phyloP scores from a whole-genome alignment of 2,888 invertebrate genomes.

The Sylvicola cinctus region DNA sequence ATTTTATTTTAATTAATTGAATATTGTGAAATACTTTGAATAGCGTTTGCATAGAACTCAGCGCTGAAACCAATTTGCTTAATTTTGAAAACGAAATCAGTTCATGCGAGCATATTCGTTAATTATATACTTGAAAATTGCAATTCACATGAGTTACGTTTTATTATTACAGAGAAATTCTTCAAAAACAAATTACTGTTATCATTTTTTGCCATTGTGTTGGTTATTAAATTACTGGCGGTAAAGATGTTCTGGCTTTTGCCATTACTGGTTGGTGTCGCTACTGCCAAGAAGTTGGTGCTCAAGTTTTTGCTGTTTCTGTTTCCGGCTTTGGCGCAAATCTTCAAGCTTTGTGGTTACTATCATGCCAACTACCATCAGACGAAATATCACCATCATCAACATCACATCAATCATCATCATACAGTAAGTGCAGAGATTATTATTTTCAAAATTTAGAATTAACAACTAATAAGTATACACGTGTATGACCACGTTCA shows the following conservation, averaged over 20 bases:
- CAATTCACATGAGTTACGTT: no score
- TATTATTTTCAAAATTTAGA: no score
- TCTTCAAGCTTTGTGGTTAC: conserved; percentile 69
- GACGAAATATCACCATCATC: conserved; percentile 63
- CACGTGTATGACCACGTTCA: no score
- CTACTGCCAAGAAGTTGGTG: conserved; percentile 65
- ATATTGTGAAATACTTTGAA: neutral
- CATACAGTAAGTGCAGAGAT: conserved; percentile 28
- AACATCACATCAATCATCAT: conserved; percentile 61
- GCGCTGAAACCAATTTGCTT: no score
- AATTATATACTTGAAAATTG: no score
- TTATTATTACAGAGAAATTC: conserved; percentile 55
- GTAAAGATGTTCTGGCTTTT: conserved; percentile 60
- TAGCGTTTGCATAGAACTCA: conserved; percentile 1
- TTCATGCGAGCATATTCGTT: no score
- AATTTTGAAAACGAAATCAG: no score
- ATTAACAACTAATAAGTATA: no score
- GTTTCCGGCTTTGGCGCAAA: conserved; percentile 60
- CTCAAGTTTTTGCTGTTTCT: conserved; percentile 61
- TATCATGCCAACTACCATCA: conserved; percentile 52
- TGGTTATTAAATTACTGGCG: conserved; percentile 61
- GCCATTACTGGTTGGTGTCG: conserved; percentile 57
- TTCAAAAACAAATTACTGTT: conserved; percentile 51
- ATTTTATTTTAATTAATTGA: neutral
- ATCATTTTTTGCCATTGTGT: conserved; percentile 51